phyloP scores from a whole-genome alignment of 2,797 vertebrate genomes.

The Rhodeus uyekii region DNA sequence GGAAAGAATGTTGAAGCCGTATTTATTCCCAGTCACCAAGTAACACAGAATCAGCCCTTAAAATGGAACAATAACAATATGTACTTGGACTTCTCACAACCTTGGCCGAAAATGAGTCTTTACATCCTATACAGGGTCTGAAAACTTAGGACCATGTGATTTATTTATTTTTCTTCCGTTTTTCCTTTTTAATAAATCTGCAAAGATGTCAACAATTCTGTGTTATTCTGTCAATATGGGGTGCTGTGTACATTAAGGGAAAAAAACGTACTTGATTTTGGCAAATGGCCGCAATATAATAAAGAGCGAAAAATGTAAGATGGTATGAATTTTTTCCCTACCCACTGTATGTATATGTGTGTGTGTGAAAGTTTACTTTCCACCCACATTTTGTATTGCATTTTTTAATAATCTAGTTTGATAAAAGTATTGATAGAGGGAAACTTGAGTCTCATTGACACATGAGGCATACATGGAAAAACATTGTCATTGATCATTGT shows the following conservation, averaged over 20 bases:
- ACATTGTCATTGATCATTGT: conserved; percentile 13
- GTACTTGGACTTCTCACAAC: conserved; percentile 5
- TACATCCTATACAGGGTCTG: no score
- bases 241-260: no score
- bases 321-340: no score
- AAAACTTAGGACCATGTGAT: no score
- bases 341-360: no score
- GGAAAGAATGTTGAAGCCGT: conserved; percentile 24
- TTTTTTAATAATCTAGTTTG: neutral
- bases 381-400: neutral
- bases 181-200: no score
- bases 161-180: no score
- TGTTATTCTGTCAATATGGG: no score
- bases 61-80: conserved; percentile 12
- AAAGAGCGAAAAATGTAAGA: no score
- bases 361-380: neutral
- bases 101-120: neutral
- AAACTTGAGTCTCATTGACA: neutral
- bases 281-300: no score
- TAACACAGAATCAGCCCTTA: conserved; percentile 18
- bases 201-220: no score
- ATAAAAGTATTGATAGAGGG: neutral
- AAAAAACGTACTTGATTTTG: no score
- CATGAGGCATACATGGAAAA: neutral
- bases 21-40: conserved; percentile 28